A percentile compares a stretch with the other conserved stretches of the same genome.
phyloP scores from a whole-genome alignment of 1,140 invertebrate species.

The Anoplophora glabripennis region DNA sequence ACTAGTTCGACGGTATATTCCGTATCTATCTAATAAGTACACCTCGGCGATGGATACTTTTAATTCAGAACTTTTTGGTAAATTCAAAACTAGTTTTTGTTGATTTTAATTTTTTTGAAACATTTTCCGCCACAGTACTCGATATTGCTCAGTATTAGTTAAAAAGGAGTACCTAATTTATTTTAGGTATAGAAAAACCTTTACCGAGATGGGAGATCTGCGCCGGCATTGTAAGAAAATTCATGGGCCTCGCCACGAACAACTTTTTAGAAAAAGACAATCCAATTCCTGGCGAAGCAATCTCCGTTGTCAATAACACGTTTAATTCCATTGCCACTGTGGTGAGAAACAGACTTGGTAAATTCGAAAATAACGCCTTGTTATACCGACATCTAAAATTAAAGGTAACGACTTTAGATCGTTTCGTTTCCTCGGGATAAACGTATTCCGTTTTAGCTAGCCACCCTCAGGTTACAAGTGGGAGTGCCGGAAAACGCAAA shows the following conservation, averaged over 20 bases:
- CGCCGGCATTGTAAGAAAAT: slow-evolving; percentile 52
- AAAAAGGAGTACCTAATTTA: background rate
- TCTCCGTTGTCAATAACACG: slow-evolving; percentile 40
- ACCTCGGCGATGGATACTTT: slow-evolving; percentile 54
- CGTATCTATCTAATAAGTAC: slow-evolving; percentile 57
- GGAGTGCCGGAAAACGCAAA: slow-evolving; percentile 53
- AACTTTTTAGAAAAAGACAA: slow-evolving; percentile 52
- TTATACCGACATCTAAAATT: slow-evolving; percentile 47
- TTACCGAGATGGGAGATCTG: slow-evolving; percentile 59
- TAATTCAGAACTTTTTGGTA: slow-evolving; percentile 53
- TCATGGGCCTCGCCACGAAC: slow-evolving; percentile 57
- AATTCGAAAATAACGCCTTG: slow-evolving; percentile 33
- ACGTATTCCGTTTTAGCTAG: slow-evolving; percentile 47
- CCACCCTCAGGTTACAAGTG: slow-evolving; percentile 52
- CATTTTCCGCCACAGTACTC: too few relatives aligned
- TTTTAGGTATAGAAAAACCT: slow-evolving; percentile 50
- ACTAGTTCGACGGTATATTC: slow-evolving; percentile 55
- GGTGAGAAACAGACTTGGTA: slow-evolving; percentile 33
- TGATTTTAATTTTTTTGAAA: too few relatives aligned
- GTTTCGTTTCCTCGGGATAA: too few relatives aligned
- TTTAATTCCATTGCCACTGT: slow-evolving; percentile 44
- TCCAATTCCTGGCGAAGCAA: slow-evolving; percentile 29
- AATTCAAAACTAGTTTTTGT: too few relatives aligned
- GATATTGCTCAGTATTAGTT: background rate
- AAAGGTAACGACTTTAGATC: too few relatives aligned